phyloP scores from a whole-genome alignment of 1,140 invertebrate species.

The Aleiodes sp. region DNA sequence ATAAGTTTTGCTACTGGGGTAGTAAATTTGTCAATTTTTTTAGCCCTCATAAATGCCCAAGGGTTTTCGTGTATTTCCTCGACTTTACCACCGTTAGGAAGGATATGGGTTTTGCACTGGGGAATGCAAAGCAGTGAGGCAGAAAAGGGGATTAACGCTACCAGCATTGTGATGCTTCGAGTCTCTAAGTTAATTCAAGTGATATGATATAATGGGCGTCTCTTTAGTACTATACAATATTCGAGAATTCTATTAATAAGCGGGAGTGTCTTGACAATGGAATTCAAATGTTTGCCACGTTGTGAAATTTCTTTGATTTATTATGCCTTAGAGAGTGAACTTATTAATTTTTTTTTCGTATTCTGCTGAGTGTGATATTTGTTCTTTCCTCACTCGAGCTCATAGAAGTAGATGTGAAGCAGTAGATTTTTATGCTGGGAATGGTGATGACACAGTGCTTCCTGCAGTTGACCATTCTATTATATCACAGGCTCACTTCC shows the following conservation, averaged over 20 bases:
- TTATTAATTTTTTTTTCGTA: not conserved
- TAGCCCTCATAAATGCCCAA: not conserved
- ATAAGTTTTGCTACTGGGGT: too few species aligned
- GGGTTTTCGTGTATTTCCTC: not conserved
- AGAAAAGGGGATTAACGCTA: slow-evolving; percentile 14
- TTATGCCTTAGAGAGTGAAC: slow-evolving; percentile 3
- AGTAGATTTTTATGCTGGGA: slow-evolving; percentile 50
- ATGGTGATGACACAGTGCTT: slow-evolving; percentile 52
- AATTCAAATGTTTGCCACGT: not conserved
- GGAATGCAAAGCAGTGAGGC: not conserved
- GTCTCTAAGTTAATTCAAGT: not conserved
- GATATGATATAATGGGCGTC: not conserved
- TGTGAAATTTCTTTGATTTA: not conserved
- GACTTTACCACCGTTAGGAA: not conserved
- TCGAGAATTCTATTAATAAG: not conserved
- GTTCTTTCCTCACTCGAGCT: not conserved
- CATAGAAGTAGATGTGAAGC: not conserved
- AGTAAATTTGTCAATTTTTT: not conserved
- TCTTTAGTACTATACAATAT: not conserved
- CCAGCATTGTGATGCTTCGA: not conserved
- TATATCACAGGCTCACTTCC: slow-evolving; percentile 48
- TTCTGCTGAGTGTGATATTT: not conserved
- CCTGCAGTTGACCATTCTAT: slow-evolving; percentile 54
- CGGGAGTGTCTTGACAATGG: not conserved
- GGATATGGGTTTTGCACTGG: not conserved